Base-by-base conservation (phyloP, 2,113 vertebrate species). In the Pitta sordida region DNA sequence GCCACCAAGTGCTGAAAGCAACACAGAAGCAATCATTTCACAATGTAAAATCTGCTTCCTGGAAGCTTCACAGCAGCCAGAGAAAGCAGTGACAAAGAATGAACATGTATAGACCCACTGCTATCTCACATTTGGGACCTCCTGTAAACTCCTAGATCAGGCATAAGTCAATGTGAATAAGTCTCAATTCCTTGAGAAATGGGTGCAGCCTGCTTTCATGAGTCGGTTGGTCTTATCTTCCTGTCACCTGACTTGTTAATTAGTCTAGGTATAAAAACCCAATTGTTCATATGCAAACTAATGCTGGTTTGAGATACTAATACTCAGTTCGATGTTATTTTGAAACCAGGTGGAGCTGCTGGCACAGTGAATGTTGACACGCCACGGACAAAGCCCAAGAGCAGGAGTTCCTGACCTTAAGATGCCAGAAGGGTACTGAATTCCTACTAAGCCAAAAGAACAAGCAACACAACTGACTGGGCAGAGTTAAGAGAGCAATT, bases 381-480 rank as follows among this genome's bases (percentile, higher is more conserved):
- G 60, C 19, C 34, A 60, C 55, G 29, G 29, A 32, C 22, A 80
- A 41, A 59, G 59, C 18, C 70, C 19, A n/a, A 36, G 27, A 82
- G 20, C 39, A 80, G 36, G 21, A 56, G 13, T 12, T 64, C 29
- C 58, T 63, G 16, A 88, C 15, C n/a, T 52, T 46, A 60, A 78
- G 34, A 10, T 23, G 10, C 30, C 37, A 75, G 22, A 24, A 55
- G 3, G 0, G 0, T 24, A 14, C 41, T 13, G 23, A 9, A 5
- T 58, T 67, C 30, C 37, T 53, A 44, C 43, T 16, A 36, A 51
- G 53, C 10, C 16, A 44, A 53, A 70, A 55, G 13, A 65, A 10
- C 26, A 20, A 85, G 23, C 12, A 59, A 36, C 14, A 37, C 14
- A 36, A 32, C 37, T 49, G 37, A 51, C 5, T 18, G 11, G 17